These are phyloP conservation scores for Melinaea menophilus DNA, from an alignment of 2,888 invertebrate species.

Conservation along the genomic window DNA sequence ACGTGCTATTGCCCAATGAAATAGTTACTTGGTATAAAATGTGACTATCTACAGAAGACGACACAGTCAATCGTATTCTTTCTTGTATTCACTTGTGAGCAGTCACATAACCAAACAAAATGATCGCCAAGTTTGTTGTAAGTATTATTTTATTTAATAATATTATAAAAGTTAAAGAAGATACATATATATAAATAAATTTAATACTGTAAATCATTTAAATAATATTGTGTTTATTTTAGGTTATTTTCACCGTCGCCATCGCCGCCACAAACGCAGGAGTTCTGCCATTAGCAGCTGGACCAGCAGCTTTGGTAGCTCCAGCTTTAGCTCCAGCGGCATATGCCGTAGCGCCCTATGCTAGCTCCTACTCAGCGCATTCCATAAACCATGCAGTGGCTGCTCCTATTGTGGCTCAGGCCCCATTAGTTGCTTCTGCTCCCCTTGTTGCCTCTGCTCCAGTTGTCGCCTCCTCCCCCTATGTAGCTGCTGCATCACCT, in stretches of 20 bases:
- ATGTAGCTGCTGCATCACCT: slow-evolving; percentile 44
- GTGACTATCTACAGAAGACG: slow-evolving; percentile 57
- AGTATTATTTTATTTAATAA: slow-evolving; percentile 37
- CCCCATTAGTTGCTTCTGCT: slow-evolving; percentile 47
- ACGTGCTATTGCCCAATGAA: slow-evolving; percentile 59
- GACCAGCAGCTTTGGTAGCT: slow-evolving; percentile 74
- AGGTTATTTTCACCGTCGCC: slow-evolving; percentile 64
- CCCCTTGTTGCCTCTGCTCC: slow-evolving; percentile 74
- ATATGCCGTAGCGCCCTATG: slow-evolving; percentile 83
- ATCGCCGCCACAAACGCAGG: slow-evolving; percentile 58
- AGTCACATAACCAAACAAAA: slow-evolving; percentile 70
- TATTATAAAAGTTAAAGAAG: not conserved
- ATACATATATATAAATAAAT: not conserved
- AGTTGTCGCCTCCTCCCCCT: slow-evolving; percentile 39
- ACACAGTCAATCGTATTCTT: slow-evolving; percentile 62
- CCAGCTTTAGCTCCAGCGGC: slow-evolving; percentile 80
- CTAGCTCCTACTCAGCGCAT: slow-evolving; percentile 86
- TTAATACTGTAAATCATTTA: slow-evolving; percentile 1
- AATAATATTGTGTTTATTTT: slow-evolving; percentile 32
- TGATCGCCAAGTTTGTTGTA: slow-evolving; percentile 76
- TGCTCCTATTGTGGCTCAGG: slow-evolving; percentile 76
- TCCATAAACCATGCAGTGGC: slow-evolving; percentile 86
- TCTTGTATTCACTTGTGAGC: slow-evolving; percentile 57
- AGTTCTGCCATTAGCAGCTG: slow-evolving; percentile 53
- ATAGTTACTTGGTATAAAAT: slow-evolving; percentile 63